Conservation (phyloP, 2,113 vertebrate species). For the Chrysochloris asiatica region DNA sequence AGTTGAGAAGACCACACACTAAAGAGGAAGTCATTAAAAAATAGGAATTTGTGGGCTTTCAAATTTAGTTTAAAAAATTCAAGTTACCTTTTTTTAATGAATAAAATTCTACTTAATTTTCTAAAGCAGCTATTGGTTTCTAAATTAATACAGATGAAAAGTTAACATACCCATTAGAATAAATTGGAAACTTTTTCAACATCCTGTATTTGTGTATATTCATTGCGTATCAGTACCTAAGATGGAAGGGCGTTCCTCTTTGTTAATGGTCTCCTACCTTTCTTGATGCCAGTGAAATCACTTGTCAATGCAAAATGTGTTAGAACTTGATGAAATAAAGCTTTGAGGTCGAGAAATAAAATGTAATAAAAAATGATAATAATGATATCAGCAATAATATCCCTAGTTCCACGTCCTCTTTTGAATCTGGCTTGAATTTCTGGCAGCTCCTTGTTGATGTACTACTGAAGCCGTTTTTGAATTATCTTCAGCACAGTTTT, state of each 20-base stretch:
- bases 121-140: slow-evolving; percentile 50
- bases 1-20: slow-evolving; percentile 50
- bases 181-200: slow-evolving; percentile 25
- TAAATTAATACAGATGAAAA: slow-evolving; percentile 51
- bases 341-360: slow-evolving; percentile 81
- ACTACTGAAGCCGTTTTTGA: too few species aligned
- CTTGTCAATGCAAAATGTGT: slow-evolving; percentile 70
- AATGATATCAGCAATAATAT: too few species aligned
- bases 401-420: too few species aligned
- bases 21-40: slow-evolving; percentile 61
- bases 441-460: too few species aligned
- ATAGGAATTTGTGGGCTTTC: background rate
- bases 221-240: background rate
- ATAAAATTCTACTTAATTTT: slow-evolving; percentile 27
- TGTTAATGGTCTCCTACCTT: slow-evolving; percentile 51
- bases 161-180: slow-evolving; percentile 25
- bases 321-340: slow-evolving; percentile 72
- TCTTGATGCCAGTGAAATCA: slow-evolving; percentile 60
- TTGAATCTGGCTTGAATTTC: too few species aligned
- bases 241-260: slow-evolving; percentile 40
- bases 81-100: background rate
- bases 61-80: background rate
- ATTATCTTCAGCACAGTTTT: too few species aligned
- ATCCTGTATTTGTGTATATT: background rate
- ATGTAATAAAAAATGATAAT: slow-evolving; percentile 67